Base-by-base conservation (phyloP, 92 coral and sea anemone species). In the Epizoanthus stellaris region DNA sequence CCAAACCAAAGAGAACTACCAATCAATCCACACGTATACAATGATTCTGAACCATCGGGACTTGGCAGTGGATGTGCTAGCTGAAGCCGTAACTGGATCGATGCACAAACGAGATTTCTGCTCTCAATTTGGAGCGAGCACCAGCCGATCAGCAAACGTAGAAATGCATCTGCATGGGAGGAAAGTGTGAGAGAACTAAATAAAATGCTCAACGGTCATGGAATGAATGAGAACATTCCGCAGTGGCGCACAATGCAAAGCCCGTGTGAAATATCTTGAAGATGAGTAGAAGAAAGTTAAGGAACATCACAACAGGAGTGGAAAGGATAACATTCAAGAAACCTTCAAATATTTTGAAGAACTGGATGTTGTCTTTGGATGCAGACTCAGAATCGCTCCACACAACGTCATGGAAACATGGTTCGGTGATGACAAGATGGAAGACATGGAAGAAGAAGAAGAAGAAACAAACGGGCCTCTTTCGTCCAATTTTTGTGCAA, bases 341-440 rank as follows among this genome's bases (percentile, higher is more conserved):
- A 75, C 52, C 17, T 57, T 58, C 36, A 53, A 75, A 6, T 58
- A 75, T 34, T 75, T 75, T 34, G 81, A 75, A 12, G 67, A 75
- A 4, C 67, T 76, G 16, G 67, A 57, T 30, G 39, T 2, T 53
- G 39, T 49, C 45, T 62, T 20, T 1, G 79, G 79, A 3, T 71
- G 59, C 58, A 40, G 58, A 16, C 57, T 36, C 11, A 43, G 58
- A 16, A 71, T 71, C 20, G 7, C 59, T 1, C 76, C 36, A 3
- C 57, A 0, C 2, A 16, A 42, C 11, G 58, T 70, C 3, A 4
- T 70, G 5, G 76, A 70, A 6, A 42, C 59, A 6, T 16, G 76
- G 0, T 43, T 71, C 58, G 13, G 19, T 43, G 59, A 71, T 7
- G 7, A 40, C 45, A n/a, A 68, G 45, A 4, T 68, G 38, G 20